phyloP scores from a whole-genome alignment of 1,140 invertebrate species.

The Plodia interpunctella region DNA sequence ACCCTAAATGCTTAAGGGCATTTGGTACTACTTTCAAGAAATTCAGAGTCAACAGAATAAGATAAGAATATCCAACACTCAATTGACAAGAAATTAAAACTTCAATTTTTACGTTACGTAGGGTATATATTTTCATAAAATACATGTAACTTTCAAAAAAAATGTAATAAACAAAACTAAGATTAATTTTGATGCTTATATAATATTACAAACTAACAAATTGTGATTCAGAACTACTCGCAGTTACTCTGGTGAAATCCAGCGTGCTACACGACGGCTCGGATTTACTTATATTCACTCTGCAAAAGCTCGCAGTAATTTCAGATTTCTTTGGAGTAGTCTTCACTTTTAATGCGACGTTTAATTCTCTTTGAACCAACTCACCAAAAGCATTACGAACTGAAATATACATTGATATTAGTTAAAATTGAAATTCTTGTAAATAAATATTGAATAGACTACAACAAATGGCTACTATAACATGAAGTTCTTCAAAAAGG shows the following conservation, averaged over 20 bases:
- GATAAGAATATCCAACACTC: too few species aligned
- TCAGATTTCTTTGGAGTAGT: conserved; percentile 20
- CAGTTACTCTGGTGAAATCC: neutral
- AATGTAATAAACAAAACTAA: neutral
- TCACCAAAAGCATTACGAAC: conserved; percentile 52
- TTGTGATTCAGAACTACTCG: conserved; percentile 24
- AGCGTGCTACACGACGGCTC: conserved; percentile 28
- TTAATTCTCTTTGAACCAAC: conserved; percentile 54
- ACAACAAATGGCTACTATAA: too few species aligned
- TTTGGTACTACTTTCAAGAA: too few species aligned
- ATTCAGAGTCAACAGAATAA: too few species aligned
- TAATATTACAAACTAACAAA: conserved; percentile 34
- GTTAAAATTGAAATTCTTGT: too few species aligned
- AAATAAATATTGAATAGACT: too few species aligned
- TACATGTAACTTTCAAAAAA: neutral
- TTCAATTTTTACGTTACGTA: neutral
- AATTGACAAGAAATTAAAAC: too few species aligned
- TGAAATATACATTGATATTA: conserved; percentile 27
- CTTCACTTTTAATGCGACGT: conserved; percentile 35
- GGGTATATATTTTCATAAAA: neutral
- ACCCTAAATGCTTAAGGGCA: too few species aligned
- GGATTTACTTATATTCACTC: conserved; percentile 27
- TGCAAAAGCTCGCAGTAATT: conserved; percentile 42
- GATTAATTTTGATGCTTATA: neutral
- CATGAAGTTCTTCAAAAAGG: too few species aligned